Evolutionary conservation across 2,888 invertebrate genomes (phyloP), one percentile per base, ranked within the genome.

Genomic region (Parnassius glacialis): DNA sequence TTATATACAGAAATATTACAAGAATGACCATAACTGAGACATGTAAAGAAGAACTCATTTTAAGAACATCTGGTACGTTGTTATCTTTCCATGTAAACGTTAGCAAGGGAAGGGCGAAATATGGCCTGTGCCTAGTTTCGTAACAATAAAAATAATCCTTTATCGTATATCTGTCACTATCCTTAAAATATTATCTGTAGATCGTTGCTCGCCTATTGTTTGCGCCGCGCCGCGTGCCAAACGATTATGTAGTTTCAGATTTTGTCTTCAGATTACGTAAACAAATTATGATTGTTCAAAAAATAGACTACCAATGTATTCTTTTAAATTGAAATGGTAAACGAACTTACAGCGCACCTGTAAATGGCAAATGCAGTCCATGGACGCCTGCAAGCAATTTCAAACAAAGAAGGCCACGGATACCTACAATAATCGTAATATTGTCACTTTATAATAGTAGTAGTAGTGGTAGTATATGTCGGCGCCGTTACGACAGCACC

Each of bases 81-180:
- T 9, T 1, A 55, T 55, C 45, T 55, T 45, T 45, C 12, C 25
- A 9, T 20, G 51, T 25, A 51, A 25, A 9, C 10, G 51, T 25
- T 20, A 12, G 5, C 12, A 12, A 5, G 51, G 25, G 11, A 25
- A 11, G 7, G 25, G 7, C 3, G 1, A 51, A 5, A 25, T 12
- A 25, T 10, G 25, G 34, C 51, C 34, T 25, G 25, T 16, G 52
- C 41, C 34, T 11, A 25, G 25, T 25, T n/a, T 56, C 13, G 12
- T 44, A 41, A 56, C 25, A 16, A 11, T 25, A 7, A 11, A 25
- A 20, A 16, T 48, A 57, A 57, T 57, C 50, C 45, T 55, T 55
- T 45, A 43, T 55, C 55, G 25, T 9, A n/a, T 53, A n/a, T 25
- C 11, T 45, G 44, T 20, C 53, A 43, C 10, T 25, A 48, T 13